phyloP scores from a whole-genome alignment of 2,113 vertebrate species.

The Choloepus hoffmanni region DNA sequence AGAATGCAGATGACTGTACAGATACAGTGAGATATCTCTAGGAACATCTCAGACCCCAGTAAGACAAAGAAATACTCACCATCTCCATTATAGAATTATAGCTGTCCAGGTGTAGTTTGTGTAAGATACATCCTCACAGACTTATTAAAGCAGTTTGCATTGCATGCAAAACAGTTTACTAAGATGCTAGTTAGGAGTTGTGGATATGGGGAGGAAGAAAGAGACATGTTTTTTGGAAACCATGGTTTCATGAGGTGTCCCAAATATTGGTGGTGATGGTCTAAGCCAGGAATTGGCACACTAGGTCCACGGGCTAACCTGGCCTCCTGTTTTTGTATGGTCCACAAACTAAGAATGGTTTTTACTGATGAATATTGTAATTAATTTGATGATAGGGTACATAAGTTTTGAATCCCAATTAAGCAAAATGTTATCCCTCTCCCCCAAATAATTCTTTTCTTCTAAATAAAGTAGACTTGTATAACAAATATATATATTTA shows the following conservation, averaged over 20 bases:
- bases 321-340: no score
- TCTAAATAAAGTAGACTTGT: not conserved
- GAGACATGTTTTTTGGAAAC: not conserved
- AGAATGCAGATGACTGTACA: not conserved
- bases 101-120: no score
- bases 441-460: not conserved
- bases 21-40: not conserved
- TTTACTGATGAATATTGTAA: not conserved
- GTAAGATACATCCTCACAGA: not conserved
- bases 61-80: not conserved
- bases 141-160: not conserved
- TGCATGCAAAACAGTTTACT: not conserved
- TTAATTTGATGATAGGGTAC: not conserved
- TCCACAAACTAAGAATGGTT: not conserved
- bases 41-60: no score
- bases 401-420: not conserved
- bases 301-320: no score
- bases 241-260: not conserved
- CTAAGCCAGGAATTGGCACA: not conserved
- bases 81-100: no score
- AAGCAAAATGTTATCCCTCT: not conserved
- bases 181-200: not conserved
- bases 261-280: not conserved
- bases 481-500: not conserved
- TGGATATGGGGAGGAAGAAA: not conserved